phyloP scores from a whole-genome alignment of 2,888 invertebrate species.

The Furcula furcula region DNA sequence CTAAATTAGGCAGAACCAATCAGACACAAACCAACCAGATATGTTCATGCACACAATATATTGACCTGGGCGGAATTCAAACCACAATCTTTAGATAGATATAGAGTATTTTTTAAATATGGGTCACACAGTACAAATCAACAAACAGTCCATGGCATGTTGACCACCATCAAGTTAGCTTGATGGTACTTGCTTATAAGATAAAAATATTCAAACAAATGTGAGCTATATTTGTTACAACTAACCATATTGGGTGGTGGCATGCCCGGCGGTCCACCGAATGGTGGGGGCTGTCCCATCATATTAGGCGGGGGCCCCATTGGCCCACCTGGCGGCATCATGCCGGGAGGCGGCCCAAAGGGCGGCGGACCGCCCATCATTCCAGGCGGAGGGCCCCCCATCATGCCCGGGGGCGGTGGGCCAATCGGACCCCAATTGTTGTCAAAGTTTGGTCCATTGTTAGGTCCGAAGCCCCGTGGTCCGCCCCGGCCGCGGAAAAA shows the following conservation, averaged over 20 bases:
- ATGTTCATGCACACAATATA: no score
- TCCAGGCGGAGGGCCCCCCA: constrained; percentile 78
- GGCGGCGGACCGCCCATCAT: constrained; percentile 74
- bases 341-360: constrained; percentile 74
- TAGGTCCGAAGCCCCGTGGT: constrained; percentile 67
- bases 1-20: no score
- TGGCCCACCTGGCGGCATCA: constrained; percentile 82
- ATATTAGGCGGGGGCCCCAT: constrained; percentile 81
- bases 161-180: no score
- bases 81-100: neutral
- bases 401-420: constrained; percentile 80
- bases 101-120: no score
- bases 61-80: no score
- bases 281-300: constrained; percentile 80
- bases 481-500: constrained; percentile 78
- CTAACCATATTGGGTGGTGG: constrained; percentile 83
- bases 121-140: no score
- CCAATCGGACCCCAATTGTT: constrained; percentile 88
- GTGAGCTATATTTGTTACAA: neutral
- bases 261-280: constrained; percentile 75
- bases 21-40: no score
- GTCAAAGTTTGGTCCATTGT: constrained; percentile 74
- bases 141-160: neutral
- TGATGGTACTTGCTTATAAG: no score
- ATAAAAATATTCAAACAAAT: no score